These are phyloP conservation scores for Drosophila quadrilineata DNA, from an alignment of 1,140 invertebrate genomes.

Conservation along the genomic window DNA sequence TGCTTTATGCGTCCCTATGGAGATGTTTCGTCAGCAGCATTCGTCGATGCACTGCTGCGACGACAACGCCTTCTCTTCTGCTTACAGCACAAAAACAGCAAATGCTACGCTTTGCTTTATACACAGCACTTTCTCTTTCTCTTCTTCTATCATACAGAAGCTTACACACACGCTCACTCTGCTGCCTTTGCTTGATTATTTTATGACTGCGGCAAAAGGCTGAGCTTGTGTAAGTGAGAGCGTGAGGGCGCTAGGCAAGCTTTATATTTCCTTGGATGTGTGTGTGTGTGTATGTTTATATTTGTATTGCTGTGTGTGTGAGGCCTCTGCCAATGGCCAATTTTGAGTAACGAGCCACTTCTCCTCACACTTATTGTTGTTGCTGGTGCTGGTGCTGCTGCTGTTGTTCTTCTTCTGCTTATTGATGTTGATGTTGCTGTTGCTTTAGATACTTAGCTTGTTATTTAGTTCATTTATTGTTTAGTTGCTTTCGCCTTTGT, in stretches of 20 bases:
- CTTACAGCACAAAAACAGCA: not conserved
- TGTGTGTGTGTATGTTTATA: slow-evolving; percentile 23
- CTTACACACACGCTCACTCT: not conserved
- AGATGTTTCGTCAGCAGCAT: slow-evolving; percentile 76
- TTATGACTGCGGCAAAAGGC: slow-evolving; percentile 72
- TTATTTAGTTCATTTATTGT: slow-evolving; percentile 56
- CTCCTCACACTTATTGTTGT: slow-evolving; percentile 49
- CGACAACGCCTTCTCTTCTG: slow-evolving; percentile 9
- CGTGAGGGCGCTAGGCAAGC: slow-evolving; percentile 24
- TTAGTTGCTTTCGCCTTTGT: slow-evolving; percentile 43
- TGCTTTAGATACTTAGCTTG: slow-evolving; percentile 25
- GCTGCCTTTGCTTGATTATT: slow-evolving; percentile 71
- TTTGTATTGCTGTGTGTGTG: slow-evolving; percentile 22
- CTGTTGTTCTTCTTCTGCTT: slow-evolving; percentile 7
- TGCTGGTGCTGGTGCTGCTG: slow-evolving; percentile 14
- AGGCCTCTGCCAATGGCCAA: slow-evolving; percentile 66
- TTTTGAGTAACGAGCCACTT: slow-evolving; percentile 44
- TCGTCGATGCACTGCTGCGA: slow-evolving; percentile 27
- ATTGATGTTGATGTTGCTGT: slow-evolving; percentile 18
- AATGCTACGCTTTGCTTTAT: no score
- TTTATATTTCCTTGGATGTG: slow-evolving; percentile 4
- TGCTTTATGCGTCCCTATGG: slow-evolving; percentile 74
- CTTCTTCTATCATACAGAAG: no score
- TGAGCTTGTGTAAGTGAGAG: slow-evolving; percentile 34
- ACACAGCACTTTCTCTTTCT: not conserved